Conservation (phyloP, 1,140 invertebrate species). For the Diorhabda elongata region DNA sequence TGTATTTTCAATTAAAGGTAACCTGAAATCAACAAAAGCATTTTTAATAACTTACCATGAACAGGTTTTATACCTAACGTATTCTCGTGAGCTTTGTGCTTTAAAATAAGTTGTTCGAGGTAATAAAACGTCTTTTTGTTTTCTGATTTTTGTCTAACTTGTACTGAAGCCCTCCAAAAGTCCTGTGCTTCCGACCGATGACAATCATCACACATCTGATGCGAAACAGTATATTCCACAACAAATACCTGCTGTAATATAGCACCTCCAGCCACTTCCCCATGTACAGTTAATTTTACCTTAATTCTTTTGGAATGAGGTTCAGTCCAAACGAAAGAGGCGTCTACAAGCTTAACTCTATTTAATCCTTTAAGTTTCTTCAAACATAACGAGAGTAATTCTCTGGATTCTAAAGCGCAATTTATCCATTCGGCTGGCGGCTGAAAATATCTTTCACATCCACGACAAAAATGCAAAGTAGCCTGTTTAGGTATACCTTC, state of each 20-base stretch:
- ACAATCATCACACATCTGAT: conserved; percentile 97
- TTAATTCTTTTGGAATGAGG: conserved; percentile 98
- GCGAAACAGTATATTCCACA: conserved; percentile 86
- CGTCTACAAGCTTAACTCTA: conserved; percentile 88
- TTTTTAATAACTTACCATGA: conserved; percentile 61
- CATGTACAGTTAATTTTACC: conserved; percentile 94
- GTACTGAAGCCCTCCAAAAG: conserved; percentile 90
- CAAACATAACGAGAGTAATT: conserved; percentile 87
- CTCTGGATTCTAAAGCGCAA: conserved; percentile 86
- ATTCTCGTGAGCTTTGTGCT: conserved; percentile 88
- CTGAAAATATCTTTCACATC: conserved; percentile 92
- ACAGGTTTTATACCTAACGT: conserved; percentile 91
- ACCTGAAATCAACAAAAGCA: neutral
- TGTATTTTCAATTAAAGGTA: no score
- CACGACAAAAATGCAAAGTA: conserved; percentile 82
- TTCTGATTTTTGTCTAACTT: conserved; percentile 80
- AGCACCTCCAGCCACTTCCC: conserved; percentile 82
- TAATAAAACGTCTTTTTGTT: conserved; percentile 99
- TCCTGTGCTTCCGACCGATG: conserved; percentile 96
- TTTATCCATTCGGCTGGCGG: conserved; percentile 89
- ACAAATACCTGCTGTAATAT: conserved; percentile 87
- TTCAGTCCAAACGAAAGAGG: conserved; percentile 98
- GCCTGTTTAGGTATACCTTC: conserved; percentile 95
- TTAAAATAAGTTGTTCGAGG: conserved; percentile 95
- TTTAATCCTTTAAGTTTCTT: conserved; percentile 92